phyloP scores from a whole-genome alignment of 2,888 invertebrate species.

The Syrista parreyssii region DNA sequence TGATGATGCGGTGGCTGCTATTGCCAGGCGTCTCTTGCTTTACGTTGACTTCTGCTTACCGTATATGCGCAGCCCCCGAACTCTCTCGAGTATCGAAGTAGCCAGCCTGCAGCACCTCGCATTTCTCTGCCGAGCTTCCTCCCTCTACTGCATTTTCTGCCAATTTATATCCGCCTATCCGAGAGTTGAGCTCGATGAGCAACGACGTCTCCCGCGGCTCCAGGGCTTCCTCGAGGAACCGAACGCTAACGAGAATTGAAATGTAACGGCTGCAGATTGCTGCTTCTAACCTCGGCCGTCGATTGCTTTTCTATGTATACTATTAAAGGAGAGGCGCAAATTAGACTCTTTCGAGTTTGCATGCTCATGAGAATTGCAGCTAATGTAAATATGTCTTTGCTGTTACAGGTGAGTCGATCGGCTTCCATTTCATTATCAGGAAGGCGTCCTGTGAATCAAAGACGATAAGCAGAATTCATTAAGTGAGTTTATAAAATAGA shows the following conservation, averaged over 20 bases:
- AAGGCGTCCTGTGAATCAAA: too few relatives aligned
- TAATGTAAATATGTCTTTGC: neutral
- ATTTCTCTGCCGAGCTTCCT: neutral
- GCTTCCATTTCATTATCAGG: neutral
- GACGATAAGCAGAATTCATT: too few relatives aligned
- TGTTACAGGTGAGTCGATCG: conserved; percentile 12
- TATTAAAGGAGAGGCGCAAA: conserved; percentile 24
- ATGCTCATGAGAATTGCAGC: neutral
- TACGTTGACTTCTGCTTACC: too few relatives aligned
- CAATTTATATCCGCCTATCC: conserved; percentile 42
- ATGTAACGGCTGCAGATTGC: conserved; percentile 37
- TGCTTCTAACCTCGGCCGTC: conserved; percentile 39
- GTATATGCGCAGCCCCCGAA: too few relatives aligned
- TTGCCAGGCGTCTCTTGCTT: too few relatives aligned
- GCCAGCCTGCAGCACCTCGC: neutral
- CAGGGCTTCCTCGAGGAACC: conserved; percentile 30
- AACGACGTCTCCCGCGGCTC: conserved; percentile 35
- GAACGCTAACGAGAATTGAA: conserved; percentile 48
- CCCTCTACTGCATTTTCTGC: conserved; percentile 38
- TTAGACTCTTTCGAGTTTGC: conserved; percentile 22
- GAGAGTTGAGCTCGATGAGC: conserved; percentile 35
- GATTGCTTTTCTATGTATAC: conserved; percentile 29
- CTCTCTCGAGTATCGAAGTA: too few relatives aligned
- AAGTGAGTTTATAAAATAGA: too few relatives aligned
- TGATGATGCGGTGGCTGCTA: too few relatives aligned